phyloP scores from a whole-genome alignment of 2,797 vertebrate species.

The Syngnathus rostellatus region DNA sequence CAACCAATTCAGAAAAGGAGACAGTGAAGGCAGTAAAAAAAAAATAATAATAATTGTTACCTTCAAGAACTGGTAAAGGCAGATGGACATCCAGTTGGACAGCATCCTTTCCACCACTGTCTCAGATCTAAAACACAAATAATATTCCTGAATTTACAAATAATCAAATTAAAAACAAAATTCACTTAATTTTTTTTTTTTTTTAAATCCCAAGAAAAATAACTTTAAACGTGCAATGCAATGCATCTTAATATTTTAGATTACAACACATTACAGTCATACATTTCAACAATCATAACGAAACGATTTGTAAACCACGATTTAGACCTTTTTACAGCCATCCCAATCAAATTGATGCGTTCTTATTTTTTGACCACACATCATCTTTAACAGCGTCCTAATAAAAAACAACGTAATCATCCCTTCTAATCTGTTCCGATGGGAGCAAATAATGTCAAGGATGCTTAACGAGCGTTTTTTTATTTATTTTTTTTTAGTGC shows the following conservation, averaged over 20 bases:
- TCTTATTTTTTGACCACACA: neutral
- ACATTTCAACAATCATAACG: neutral
- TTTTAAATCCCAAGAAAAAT: neutral
- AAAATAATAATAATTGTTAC: slow-evolving; percentile 61
- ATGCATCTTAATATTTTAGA: neutral
- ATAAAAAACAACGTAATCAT: neutral
- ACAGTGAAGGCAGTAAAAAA: neutral
- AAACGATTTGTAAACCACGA: neutral
- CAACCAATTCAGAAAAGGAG: neutral
- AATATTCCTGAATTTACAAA: neutral
- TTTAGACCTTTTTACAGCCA: neutral
- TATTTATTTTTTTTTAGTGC: neutral
- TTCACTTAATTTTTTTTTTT: too few relatives aligned
- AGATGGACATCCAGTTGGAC: slow-evolving; percentile 99
- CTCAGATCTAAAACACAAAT: slow-evolving; percentile 78
- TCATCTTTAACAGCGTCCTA: neutral
- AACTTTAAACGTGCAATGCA: neutral
- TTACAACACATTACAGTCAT: neutral
- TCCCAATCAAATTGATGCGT: too few relatives aligned
- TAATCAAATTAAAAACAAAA: too few relatives aligned
- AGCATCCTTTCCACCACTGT: slow-evolving; percentile 97
- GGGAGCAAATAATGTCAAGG: neutral
- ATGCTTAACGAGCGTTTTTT: neutral
- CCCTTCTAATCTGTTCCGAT: neutral
- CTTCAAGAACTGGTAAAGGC: slow-evolving; percentile 95